Evolutionary conservation across 2,113 vertebrate genomes (phyloP).

Genomic region (Proterorhinus semilunaris): DNA sequence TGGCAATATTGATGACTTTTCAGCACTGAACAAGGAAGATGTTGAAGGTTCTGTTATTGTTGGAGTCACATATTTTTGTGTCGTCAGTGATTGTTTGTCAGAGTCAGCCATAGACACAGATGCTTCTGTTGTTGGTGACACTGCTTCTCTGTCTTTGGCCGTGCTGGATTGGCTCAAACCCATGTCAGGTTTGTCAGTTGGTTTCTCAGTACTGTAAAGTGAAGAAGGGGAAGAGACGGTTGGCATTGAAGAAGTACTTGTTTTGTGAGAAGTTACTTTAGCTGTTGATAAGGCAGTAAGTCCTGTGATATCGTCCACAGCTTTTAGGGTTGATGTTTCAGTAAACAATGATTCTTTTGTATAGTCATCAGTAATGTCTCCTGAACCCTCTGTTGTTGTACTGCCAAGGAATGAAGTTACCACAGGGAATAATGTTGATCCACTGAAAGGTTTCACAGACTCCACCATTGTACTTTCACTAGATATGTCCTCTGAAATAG

Average conservation of each 20-base stretch:
- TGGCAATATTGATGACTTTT: constrained; percentile 15
- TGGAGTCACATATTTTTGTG: no score
- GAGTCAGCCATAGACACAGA: no score
- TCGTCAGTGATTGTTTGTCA: no score
- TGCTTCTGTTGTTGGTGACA: background rate
- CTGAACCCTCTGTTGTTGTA: no score
- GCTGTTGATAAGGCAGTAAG: background rate
- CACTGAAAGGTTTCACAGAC: no score
- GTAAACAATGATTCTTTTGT: background rate
- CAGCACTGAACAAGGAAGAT: constrained; percentile 19
- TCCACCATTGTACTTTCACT: no score
- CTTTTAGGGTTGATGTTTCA: background rate
- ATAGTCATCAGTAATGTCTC: background rate
- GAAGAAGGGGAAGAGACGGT: background rate
- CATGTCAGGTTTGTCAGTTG: no score
- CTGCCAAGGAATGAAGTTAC: no score
- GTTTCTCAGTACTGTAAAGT: constrained; percentile 5
- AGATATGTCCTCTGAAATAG: no score
- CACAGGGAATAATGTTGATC: no score
- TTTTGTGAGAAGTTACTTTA: background rate
- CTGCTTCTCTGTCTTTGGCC: no score
- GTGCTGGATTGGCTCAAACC: no score
- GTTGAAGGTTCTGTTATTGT: background rate
- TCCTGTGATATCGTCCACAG: background rate
- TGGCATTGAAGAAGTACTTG: background rate